phyloP scores from a whole-genome alignment of 2,113 vertebrate species.

The Alethe diademata region DNA sequence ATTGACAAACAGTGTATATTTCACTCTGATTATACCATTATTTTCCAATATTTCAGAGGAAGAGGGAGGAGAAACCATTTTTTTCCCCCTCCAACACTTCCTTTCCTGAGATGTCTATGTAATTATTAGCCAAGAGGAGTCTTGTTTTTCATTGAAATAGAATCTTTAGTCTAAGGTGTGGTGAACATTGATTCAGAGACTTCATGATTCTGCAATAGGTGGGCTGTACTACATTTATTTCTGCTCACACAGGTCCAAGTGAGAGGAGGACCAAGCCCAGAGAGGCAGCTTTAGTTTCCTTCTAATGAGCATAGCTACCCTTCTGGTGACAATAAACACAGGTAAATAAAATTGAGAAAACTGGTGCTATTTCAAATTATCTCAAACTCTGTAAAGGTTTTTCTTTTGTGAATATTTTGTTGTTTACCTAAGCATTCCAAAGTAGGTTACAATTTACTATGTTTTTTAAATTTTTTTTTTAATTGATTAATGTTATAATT shows the following conservation, averaged over 20 bases:
- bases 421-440: not conserved
- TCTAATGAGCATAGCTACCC: not conserved
- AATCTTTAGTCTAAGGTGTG: not conserved
- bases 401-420: not conserved
- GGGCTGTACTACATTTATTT: not conserved
- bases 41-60: not conserved
- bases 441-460: not conserved
- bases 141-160: not conserved
- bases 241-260: not conserved
- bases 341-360: not conserved
- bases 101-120: not conserved
- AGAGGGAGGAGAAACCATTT: not conserved
- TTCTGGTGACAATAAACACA: not conserved
- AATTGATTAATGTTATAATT: not conserved
- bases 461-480: not conserved
- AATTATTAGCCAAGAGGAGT: not conserved
- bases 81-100: accelerated
- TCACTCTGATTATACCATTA: not conserved
- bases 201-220: not conserved
- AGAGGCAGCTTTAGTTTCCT: not conserved
- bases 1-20: not conserved
- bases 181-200: not conserved
- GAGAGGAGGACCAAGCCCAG: not conserved
- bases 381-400: not conserved
- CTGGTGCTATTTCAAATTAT: not conserved